phyloP scores from a whole-genome alignment of 2,113 vertebrate genomes.

The Dipodomys stephensi region DNA sequence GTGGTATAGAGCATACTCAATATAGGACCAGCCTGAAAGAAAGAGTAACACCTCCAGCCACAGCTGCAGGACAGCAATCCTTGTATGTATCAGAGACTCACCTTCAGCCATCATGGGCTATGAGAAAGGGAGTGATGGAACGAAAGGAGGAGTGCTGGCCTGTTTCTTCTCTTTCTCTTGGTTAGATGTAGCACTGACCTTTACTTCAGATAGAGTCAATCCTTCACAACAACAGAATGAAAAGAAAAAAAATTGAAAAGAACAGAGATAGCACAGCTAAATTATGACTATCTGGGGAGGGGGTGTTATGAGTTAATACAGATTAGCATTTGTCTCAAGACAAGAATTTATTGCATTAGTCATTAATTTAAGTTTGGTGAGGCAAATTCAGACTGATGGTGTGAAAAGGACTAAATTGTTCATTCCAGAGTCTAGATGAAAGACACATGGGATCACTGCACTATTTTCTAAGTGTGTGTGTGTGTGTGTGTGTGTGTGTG shows the following conservation, averaged over 20 bases:
- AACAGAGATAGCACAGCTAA: background rate
- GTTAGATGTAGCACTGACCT: background rate
- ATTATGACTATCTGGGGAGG: background rate
- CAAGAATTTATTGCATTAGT: too few relatives aligned
- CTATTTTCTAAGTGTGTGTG: background rate
- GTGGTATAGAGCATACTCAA: background rate
- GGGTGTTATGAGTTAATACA: background rate
- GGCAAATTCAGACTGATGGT: background rate
- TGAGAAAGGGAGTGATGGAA: background rate
- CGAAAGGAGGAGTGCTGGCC: background rate
- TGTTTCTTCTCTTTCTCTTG: background rate
- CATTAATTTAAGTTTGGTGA: background rate
- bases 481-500: too few relatives aligned
- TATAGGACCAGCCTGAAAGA: background rate
- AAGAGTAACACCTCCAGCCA: background rate
- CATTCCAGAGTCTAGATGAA: background rate
- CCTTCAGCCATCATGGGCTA: background rate
- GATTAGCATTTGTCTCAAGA: background rate
- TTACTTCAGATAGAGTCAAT: background rate
- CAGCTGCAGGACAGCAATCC: background rate
- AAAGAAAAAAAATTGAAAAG: background rate
- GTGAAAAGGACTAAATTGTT: too few relatives aligned
- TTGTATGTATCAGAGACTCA: accelerated
- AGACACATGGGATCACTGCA: background rate
- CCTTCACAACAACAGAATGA: background rate